Evolutionary conservation across 2,797 vertebrate genomes (phyloP), one percentile per base, ranked within the genome.

Genomic region (Microctenopoma lineatum): DNA sequence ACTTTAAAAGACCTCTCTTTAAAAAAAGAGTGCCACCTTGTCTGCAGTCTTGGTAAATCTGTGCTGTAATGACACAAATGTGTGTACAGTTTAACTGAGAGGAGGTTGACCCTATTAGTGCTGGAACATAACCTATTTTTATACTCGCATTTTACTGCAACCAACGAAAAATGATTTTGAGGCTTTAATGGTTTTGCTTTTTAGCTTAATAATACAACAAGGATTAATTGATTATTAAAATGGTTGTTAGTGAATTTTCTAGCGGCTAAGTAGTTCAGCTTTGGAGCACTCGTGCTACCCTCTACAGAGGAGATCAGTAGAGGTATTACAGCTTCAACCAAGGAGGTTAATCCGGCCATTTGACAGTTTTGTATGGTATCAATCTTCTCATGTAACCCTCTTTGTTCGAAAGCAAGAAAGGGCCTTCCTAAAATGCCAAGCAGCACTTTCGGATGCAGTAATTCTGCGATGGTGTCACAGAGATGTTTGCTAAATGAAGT

Each of bases 31-130:
- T 12, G 9, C 41, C 25, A 18, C 55, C 14, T 59, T 55, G 48
- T 80, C 54, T 56, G 34, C 53, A 57, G 48, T 57, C 58, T 70
- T 47, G 52, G 12, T 67, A 27, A 66, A 63, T 56, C 51, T 69
- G 54, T 64, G 55, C 36, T n/a, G 48, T 50, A 21, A 56, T 38
- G 38, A 47, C 34, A 54, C 27, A 34, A n/a, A 39, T 12, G 32
- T 42, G 32, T 10, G 13, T 52, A 25, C 16, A 10, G 56, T 64
- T 70, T 51, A 66, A 59, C 27, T 64, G 15, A 16, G 18, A 54
- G 21, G 50, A 38, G 66, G 58, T 54, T 2, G 18, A 44, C n/a
- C 4, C 56, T 59, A 29, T 4, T 29, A 29, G 27, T 29, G 5
- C 27, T 29, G 3, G 27, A 29, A 29, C 27, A 29, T 29, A 29